Evolutionary conservation across 2,113 vertebrate genomes (phyloP), one percentile per base, ranked within the genome.

Genomic region (Leptodactylus fuscus): DNA sequence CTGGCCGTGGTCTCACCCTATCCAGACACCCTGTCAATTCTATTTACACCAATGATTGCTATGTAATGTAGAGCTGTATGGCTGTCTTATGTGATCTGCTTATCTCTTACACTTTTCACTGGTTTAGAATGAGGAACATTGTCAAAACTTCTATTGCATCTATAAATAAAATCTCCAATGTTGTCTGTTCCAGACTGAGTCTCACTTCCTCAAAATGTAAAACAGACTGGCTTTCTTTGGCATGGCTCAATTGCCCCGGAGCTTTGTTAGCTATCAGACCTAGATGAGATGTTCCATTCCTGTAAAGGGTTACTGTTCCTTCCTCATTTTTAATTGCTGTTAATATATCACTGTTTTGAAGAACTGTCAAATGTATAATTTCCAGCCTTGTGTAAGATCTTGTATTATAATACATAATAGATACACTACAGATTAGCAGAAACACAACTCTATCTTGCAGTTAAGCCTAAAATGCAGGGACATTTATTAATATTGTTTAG

Each of bases 261-360:
- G 32, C 46, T 71, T 71, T 82, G 38, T 48, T 83, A 51, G 74
- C 70, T 12, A 46, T 75, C 15, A 22, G 69, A 29, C 36, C 29
- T 75, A 4, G 9, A 38, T 10, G 34, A 8, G 65, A 69, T 38
- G 49, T 32, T 46, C 27, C 29, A 27, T 53, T 82, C 34, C 15
- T 82, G 20, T 81, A 53, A 70, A 71, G 65, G 46, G 36, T 11
- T 22, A 22, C 24, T 60, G 51, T 74, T 74, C 12, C 70, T 83
- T 83, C 82, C 82, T 83, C 53, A 83, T 83, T 75, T 83, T 62
- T 46, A 83, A 83, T 62, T 83, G 82, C 44, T 29, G 32, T 11
- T 41, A 46, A 83, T 83, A 83, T 75, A 75, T 83, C 27, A 83
- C 79, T 46, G 9, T 29, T 46, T 53, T 46, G 16, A 48, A 73